A percentile compares a stretch with the other conserved stretches of the same genome.
phyloP scores from a whole-genome alignment of 2,113 vertebrate genomes.

The Triplophysa tibetana region DNA sequence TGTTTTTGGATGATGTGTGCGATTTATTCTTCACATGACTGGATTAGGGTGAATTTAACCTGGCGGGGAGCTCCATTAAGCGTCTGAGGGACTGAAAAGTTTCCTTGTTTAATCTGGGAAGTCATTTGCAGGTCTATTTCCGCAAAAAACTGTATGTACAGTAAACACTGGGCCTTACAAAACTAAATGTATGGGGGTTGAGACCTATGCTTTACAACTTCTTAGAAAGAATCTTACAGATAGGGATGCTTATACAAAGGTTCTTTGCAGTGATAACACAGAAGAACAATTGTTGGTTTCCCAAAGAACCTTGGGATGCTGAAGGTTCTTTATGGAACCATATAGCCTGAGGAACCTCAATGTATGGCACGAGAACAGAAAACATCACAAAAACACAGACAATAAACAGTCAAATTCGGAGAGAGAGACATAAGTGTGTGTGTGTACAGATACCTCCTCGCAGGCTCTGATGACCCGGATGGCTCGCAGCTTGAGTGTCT shows the following conservation, averaged over 20 bases:
- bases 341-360: too few relatives aligned
- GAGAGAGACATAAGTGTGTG: not conserved
- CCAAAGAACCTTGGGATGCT: too few relatives aligned
- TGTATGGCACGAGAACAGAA: too few relatives aligned
- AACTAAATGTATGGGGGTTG: not conserved
- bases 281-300: too few relatives aligned
- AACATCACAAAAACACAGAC: not conserved
- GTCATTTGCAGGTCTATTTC: too few relatives aligned
- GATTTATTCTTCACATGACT: not conserved
- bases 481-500: constrained; percentile 82
- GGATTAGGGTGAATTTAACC: constrained; percentile 10
- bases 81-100: not conserved
- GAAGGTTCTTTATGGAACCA: too few relatives aligned
- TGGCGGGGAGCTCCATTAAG: not conserved
- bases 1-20: not conserved
- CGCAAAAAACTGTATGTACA: too few relatives aligned
- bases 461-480: constrained; percentile 77
- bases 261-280: too few relatives aligned
- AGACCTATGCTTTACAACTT: too few relatives aligned
- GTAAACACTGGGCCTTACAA: constrained; percentile 1
- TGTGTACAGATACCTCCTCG: constrained; percentile 83
- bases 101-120: not conserved
- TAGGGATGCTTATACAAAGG: not conserved
- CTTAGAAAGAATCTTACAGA: too few relatives aligned
- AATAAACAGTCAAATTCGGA: too few relatives aligned